A percentile compares a stretch with the other conserved stretches of the same genome.
phyloP scores from a whole-genome alignment of 2,888 invertebrate genomes.

The Fabriciana adippe region DNA sequence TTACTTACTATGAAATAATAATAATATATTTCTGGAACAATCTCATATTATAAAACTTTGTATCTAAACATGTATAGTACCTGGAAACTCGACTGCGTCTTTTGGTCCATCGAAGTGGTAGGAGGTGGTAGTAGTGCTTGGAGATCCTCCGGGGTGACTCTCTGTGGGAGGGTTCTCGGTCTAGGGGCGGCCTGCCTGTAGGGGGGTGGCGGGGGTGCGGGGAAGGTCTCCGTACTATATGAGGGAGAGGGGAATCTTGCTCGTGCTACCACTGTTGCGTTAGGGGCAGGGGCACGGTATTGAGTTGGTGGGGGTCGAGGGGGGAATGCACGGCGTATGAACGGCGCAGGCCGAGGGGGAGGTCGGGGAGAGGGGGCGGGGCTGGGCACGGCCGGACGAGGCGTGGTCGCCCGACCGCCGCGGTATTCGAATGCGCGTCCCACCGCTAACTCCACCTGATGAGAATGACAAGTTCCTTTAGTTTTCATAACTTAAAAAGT shows the following conservation, averaged over 20 bases:
- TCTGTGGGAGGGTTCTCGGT: constrained; percentile 48
- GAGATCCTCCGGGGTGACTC: constrained; percentile 69
- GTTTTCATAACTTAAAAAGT: not conserved
- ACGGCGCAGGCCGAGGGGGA: constrained; percentile 45
- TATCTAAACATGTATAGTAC: constrained; percentile 42
- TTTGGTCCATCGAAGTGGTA: constrained; percentile 82
- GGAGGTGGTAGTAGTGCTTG: constrained; percentile 77
- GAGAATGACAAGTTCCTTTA: not conserved
- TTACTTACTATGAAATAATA: not conserved
- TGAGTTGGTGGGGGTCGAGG: constrained; percentile 43
- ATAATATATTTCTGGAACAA: too few relatives aligned
- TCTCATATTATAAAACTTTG: not conserved
- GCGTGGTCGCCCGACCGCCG: constrained; percentile 50
- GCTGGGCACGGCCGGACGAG: constrained; percentile 43
- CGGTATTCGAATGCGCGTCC: constrained; percentile 71
- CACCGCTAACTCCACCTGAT: constrained; percentile 71
- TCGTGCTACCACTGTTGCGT: constrained; percentile 46
- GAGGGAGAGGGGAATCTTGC: constrained; percentile 41
- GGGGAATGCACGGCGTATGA: constrained; percentile 46
- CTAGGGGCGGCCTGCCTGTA: constrained; percentile 45
- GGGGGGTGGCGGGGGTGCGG: constrained; percentile 51
- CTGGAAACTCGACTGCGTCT: constrained; percentile 84
- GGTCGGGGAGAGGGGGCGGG: constrained; percentile 44
- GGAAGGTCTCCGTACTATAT: constrained; percentile 41
- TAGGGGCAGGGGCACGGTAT: constrained; percentile 45